Percentiles rank a stretch among this genome's conserved stretches.
Evolutionary conservation across 2,797 vertebrate genomes (phyloP).

Genomic region (Pseudocheirus occidentalis): DNA sequence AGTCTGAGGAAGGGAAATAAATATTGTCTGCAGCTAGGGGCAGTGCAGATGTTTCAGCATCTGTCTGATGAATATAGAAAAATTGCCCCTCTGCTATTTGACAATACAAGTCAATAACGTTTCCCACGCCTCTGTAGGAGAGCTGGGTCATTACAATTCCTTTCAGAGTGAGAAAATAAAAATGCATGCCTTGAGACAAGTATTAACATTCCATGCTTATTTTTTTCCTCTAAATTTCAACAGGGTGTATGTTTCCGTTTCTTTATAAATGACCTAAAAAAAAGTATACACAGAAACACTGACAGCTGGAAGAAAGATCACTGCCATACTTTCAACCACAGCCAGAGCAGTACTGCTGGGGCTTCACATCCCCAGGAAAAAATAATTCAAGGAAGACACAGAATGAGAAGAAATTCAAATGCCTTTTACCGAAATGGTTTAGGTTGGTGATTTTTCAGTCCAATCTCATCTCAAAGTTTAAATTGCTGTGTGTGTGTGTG

Average conservation of each 20-base stretch:
- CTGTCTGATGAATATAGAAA: neutral
- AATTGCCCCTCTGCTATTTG: neutral
- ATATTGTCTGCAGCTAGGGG: neutral
- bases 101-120: neutral
- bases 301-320: slow-evolving; percentile 25
- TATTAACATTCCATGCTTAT: neutral
- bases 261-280: slow-evolving; percentile 39
- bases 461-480: neutral
- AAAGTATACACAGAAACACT: neutral
- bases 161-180: slow-evolving; percentile 5
- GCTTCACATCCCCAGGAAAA: slow-evolving; percentile 24
- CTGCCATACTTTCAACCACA: neutral
- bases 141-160: slow-evolving; percentile 31
- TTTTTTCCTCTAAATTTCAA: slow-evolving; percentile 6
- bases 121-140: neutral
- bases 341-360: slow-evolving; percentile 2
- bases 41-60: neutral
- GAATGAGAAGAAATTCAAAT: neutral
- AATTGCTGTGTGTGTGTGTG: neutral
- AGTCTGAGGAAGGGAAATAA: neutral
- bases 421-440: slow-evolving; percentile 19
- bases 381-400: slow-evolving; percentile 6
- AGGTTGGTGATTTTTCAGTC: neutral
- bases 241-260: neutral
- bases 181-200: neutral